Base-by-base conservation (phyloP, 37 sponge, comb jelly and placozoan species). In the Amphimedon queenslandica region DNA sequence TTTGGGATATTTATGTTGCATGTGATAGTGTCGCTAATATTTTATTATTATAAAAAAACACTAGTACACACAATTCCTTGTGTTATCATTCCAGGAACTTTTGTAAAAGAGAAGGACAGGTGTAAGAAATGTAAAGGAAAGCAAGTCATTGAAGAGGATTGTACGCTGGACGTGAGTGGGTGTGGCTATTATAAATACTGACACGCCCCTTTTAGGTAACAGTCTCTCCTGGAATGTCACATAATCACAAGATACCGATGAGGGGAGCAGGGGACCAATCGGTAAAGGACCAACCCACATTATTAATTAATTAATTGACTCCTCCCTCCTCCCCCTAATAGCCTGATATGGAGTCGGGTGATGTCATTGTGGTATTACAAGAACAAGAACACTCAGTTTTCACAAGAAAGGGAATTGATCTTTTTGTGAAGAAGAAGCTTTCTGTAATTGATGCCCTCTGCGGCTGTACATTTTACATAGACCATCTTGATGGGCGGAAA, bases 111-210 rank as follows among this genome's bases (percentile, higher is more conserved):
- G 69, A 96, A 92, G 68, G 90, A 90, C 57, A 53, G 84, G 24
- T 96, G 96, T 78, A 92, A 85, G 71, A 91, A 78, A 39, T 96
- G 96, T 80, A 79, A 86, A 21, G 96, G 96, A 58, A 70, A 91
- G 61, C 77, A 82, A 43, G 78, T 92, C 0, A 35, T 89, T 18
- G 85, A 96, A 23, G 75, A 72, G 4, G 64, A 78, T 55, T 71
- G 85, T 40, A 83, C 69, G 36, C 77, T 92, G 29, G 90, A 88
- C 70, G 95, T 94, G 33, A 20, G 82, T 32, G 31, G 3, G 3
- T n/a, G n/a, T n/a, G n/a, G n/a, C n/a, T n/a, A 27, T 8, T 81
- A 13, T 13, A 16, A 1, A 21, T 70, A 11, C 23, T 37, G 25
- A 57, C 31, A 31, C n/a, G n/a, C n/a, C n/a, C n/a, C n/a, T n/a